Conservation (phyloP, 64 coral and sea anemone genomes). For the Montipora foliosa region DNA sequence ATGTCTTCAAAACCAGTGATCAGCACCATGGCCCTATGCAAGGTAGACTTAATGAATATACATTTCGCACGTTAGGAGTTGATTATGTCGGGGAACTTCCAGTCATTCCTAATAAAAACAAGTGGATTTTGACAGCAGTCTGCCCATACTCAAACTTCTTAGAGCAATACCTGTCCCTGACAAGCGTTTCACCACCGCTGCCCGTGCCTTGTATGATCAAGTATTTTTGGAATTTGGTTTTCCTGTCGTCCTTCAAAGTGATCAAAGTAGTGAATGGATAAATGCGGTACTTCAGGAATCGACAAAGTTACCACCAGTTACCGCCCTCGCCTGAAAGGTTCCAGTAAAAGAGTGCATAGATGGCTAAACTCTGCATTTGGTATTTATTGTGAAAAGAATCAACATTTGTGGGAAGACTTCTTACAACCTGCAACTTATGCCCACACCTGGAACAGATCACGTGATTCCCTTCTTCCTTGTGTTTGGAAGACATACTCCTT, state of each 20-base stretch:
- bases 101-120: slow-evolving; percentile 5
- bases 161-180: slow-evolving; percentile 49
- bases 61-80: too few relatives aligned
- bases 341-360: slow-evolving; percentile 38
- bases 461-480: too few relatives aligned
- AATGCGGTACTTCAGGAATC: slow-evolving; percentile 18
- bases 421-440: slow-evolving; percentile 34
- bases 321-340: slow-evolving; percentile 29
- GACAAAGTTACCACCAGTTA: slow-evolving; percentile 49
- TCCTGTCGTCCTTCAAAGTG: slow-evolving; percentile 37
- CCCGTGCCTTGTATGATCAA: slow-evolving; percentile 29
- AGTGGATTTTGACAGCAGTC: slow-evolving; percentile 34
- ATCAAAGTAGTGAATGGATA: slow-evolving; percentile 46
- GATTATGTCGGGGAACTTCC: background rate
- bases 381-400: slow-evolving; percentile 55
- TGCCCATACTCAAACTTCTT: slow-evolving; percentile 54
- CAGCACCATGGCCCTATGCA: slow-evolving; percentile 40
- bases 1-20: background rate
- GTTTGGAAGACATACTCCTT: too few relatives aligned
- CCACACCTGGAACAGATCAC: too few relatives aligned
- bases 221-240: slow-evolving; percentile 10
- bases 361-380: slow-evolving; percentile 49
- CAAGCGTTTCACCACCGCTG: slow-evolving; percentile 27
- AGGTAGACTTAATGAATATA: too few relatives aligned
- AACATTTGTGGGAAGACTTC: slow-evolving; percentile 48